Base-by-base conservation (phyloP, 2,888 invertebrate genomes). In the Suillia variegata region DNA sequence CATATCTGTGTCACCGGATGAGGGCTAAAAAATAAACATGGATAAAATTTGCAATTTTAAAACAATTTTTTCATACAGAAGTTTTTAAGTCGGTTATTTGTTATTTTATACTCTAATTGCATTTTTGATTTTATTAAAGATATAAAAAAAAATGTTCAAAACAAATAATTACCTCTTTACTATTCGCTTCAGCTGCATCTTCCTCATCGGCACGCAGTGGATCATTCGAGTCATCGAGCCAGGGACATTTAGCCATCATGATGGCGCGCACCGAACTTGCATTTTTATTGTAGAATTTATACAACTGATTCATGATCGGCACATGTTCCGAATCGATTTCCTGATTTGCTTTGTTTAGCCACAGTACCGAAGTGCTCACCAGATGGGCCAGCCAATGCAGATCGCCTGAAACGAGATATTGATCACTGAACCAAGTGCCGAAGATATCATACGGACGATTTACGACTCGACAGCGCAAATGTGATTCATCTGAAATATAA, bases 361-460 rank as follows among this genome's bases (percentile, higher is more conserved):
- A 92, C 26, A 93, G 83, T 45, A 90, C 86, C 20, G 92, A 92
- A 12, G 87, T 86, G 74, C 89, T 90, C 17, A 89, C 88, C 67
- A 90, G 82, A 78, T 91, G 89, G 0, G 89, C 91, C 54, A 93
- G 81, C 90, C 92, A 92, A 73, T 88, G 87, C n/a, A 93, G 83
- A 75, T 92, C 90, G 1, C 93, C 93, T 8, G 92, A 92, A 42
- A 94, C 82, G 10, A 94, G 83, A 76, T 92, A 90, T 67, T 87
- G 87, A 75, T 92, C 91, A 73, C 90, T 91, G 76, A 90, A 93
- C 93, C 93, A 94, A n/a, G 92, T 90, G 8, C 94, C 93, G 82
- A 93, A 93, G 66, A 93, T 89, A 78, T 94, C 93, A 72, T 93
- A 93, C 0, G 94, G 93, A 70, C 91, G 91, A 82, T 93, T 93